Base-by-base conservation (phyloP, 1,140 invertebrate genomes). In the Chymomyza costata region DNA sequence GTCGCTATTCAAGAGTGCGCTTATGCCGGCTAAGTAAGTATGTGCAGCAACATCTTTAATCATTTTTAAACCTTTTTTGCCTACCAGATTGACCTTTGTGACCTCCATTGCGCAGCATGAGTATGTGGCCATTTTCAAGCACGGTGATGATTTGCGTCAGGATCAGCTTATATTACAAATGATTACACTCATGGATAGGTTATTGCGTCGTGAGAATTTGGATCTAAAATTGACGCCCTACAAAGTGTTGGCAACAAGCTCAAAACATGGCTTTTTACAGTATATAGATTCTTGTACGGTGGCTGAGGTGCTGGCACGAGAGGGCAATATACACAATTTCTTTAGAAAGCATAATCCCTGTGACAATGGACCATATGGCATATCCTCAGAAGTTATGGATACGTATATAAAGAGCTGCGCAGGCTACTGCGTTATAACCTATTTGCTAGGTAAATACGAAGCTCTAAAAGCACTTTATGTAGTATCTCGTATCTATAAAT, bases 381-480 rank as follows among this genome's bases (percentile, higher is more conserved):
- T 99, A 44, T 88, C 92, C 16, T 87, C 95, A 0, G 96, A 99
- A 76, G 94, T 98, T 3, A 98, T 99, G 94, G 97, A 99, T 83
- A 98, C 95, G 8, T 99, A 99, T 85, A 92, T 99, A 13, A 92
- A 95, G 76, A 98, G 96, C 80, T 99, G 97, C 89, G 97, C 98
- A 59, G 98, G 98, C 0, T 99, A 99, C 85, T 99, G 97, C 86
- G 95, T 99, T 8, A 98, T 99, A 25, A 99, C 97, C 0, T 99
- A 99, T 85, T 86, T 99, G 30, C 86, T 99, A 21, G 89, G 88
- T 89, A 57, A 80, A 84, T 40, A n/a, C 18, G 7, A 7, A 6
- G n/a, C 11, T 1, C 41, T 8, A 17, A 3, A 17, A 18, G 11
- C 3, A 40, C 0, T 31, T 6, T 46, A 1, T 44, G 19, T 51